phyloP scores from a whole-genome alignment of 2,113 vertebrate species.

The Myotis brandtii region DNA sequence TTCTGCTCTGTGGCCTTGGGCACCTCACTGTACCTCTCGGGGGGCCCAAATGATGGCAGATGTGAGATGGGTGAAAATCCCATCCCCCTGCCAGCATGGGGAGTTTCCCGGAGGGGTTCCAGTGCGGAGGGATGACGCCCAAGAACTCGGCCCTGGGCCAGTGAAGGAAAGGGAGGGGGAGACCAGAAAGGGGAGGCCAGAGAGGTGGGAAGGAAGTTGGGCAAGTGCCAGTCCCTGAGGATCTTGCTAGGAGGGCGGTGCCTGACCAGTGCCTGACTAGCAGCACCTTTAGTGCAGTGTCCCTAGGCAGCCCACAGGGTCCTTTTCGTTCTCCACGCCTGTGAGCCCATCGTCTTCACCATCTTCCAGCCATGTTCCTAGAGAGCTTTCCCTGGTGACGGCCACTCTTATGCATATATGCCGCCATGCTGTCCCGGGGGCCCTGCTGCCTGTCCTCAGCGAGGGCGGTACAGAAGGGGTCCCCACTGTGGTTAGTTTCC shows the following conservation, averaged over 20 bases:
- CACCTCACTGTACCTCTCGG: not conserved
- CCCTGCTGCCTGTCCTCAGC: not conserved
- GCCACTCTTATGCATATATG: too few relatives aligned
- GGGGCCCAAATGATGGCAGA: not conserved
- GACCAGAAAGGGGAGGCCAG: not conserved
- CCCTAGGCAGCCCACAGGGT: not conserved
- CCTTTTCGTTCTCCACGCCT: not conserved
- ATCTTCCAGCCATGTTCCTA: not conserved
- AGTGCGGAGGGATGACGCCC: not conserved
- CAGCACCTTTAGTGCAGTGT: not conserved
- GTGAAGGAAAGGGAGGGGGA: not conserved
- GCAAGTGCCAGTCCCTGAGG: not conserved
- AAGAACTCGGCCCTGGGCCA: not conserved
- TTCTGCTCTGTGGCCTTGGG: not conserved
- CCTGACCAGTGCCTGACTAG: not conserved
- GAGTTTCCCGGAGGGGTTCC: not conserved
- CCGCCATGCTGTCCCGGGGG: not conserved
- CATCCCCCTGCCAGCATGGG: fast-evolving
- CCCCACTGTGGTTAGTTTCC: not conserved
- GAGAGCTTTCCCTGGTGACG: not conserved
- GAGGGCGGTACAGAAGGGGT: too few relatives aligned
- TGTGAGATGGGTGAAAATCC: not conserved
- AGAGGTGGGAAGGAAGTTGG: not conserved
- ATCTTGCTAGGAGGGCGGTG: not conserved
- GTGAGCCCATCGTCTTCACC: not conserved